Conservation (phyloP, 2,113 vertebrate species). For the Bolborhynchus lineola region DNA sequence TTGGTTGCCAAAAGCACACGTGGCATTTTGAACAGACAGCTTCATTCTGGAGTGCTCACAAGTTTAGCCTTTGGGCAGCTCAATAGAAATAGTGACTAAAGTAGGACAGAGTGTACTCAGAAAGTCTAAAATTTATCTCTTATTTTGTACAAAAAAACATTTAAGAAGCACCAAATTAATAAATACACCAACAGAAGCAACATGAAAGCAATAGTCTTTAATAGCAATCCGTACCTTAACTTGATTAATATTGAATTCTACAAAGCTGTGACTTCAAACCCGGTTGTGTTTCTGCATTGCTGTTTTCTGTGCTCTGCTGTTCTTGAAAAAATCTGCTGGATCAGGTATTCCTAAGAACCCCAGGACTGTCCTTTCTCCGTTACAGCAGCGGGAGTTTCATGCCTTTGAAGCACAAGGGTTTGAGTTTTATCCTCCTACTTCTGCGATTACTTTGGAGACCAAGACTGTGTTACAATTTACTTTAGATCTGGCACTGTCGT, state of each 20-base stretch:
- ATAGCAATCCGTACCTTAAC: not conserved
- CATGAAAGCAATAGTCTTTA: not conserved
- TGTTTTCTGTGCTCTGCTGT: not conserved
- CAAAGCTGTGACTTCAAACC: not conserved
- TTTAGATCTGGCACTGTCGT: not conserved
- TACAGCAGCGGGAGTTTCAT: not conserved
- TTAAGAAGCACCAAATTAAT: not conserved
- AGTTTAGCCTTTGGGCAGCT: not conserved
- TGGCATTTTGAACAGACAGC: not conserved
- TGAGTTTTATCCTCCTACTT: not conserved
- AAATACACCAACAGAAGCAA: not conserved
- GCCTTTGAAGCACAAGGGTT: not conserved
- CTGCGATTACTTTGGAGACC: not conserved
- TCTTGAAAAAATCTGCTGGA: not conserved
- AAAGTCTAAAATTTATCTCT: not conserved
- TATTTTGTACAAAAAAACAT: not conserved
- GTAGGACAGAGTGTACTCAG: not conserved
- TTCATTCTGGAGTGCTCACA: not conserved
- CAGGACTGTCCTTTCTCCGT: not conserved
- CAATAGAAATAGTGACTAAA: not conserved
- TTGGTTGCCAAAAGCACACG: not conserved
- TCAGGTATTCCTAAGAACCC: not conserved
- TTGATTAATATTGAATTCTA: not conserved
- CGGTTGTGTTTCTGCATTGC: not conserved
- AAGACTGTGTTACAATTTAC: not conserved